Conservation (phyloP, 2,888 invertebrate genomes). For the Osmoderma eremita region DNA sequence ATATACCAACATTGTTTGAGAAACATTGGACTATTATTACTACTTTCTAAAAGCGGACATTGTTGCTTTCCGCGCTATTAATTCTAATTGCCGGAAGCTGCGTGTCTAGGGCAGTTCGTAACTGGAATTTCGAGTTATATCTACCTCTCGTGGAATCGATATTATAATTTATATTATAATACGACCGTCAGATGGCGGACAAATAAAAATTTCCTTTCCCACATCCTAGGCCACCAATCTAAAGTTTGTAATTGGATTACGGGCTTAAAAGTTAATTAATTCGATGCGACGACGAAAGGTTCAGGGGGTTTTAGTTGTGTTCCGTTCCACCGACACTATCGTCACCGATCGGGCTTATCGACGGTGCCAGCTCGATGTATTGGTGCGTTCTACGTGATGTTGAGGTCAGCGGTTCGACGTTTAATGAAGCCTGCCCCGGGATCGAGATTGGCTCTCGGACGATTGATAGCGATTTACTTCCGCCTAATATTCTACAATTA, state of each 20-base stretch:
- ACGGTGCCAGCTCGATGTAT: conserved; percentile 15
- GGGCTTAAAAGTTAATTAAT: conserved; percentile 40
- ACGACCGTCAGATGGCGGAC: too few relatives aligned
- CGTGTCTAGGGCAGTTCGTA: too few relatives aligned
- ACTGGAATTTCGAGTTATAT: too few relatives aligned
- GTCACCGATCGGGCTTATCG: conserved; percentile 36
- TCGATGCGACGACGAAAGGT: conserved; percentile 39
- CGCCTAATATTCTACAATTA: conserved; percentile 39
- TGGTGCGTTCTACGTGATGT: conserved; percentile 22
- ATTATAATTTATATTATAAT: too few relatives aligned
- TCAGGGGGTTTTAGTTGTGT: conserved; percentile 31
- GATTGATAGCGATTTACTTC: conserved; percentile 41
- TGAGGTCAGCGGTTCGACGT: conserved; percentile 36
- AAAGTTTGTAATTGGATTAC: conserved; percentile 37
- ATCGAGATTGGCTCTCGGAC: conserved; percentile 34
- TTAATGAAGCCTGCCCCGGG: conserved; percentile 36
- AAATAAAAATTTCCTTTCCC: conserved; percentile 9
- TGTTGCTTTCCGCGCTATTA: too few relatives aligned
- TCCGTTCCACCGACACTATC: conserved; percentile 12
- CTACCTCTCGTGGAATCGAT: too few relatives aligned
- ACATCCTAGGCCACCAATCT: conserved; percentile 11
- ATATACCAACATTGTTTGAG: too few relatives aligned
- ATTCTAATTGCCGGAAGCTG: too few relatives aligned
- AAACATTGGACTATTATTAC: too few relatives aligned
- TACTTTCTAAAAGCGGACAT: too few relatives aligned